These are phyloP conservation scores for Halichondria panicea DNA, from an alignment of 37 sponge, comb jelly and placozoan species.

Conservation along the genomic window DNA sequence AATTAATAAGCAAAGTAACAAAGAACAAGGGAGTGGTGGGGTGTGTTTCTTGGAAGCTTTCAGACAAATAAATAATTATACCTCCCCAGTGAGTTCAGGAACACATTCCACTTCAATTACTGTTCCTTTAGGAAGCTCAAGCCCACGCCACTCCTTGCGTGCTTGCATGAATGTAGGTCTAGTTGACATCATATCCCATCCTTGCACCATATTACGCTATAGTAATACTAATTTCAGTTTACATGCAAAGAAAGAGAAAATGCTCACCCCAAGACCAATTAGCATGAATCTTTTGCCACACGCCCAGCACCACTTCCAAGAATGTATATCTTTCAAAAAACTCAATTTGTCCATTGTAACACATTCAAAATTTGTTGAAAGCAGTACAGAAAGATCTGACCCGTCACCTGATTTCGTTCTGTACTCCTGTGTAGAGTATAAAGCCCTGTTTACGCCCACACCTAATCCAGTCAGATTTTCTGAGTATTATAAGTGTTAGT, in stretches of 20 bases:
- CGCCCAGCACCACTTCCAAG: constrained; percentile 87
- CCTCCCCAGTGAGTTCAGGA: constrained; percentile 41
- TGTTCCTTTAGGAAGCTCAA: constrained; percentile 66
- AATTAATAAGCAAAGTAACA: too few species aligned
- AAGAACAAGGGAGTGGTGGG: too few species aligned
- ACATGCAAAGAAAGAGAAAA: not conserved
- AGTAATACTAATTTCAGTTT: not conserved
- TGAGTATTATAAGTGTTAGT: too few species aligned
- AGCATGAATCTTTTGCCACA: constrained; percentile 77
- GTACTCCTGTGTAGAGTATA: not conserved
- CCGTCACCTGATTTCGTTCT: not conserved
- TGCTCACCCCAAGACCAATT: constrained; percentile 81
- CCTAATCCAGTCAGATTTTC: too few species aligned
- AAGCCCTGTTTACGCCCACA: not conserved
- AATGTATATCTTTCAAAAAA: constrained; percentile 57
- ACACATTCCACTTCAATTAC: constrained; percentile 60
- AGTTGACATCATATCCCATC: constrained; percentile 38
- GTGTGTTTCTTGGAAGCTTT: too few species aligned
- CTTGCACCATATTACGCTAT: constrained; percentile 36
- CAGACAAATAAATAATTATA: not conserved
- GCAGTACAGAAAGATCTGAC: not conserved
- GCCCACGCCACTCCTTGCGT: not conserved
- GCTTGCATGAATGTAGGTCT: constrained; percentile 6
- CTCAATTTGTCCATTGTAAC: constrained; percentile 11
- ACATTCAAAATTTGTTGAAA: constrained; percentile 8